phyloP scores from a whole-genome alignment of 2,113 vertebrate genomes.

The Cnemophilus loriae region DNA sequence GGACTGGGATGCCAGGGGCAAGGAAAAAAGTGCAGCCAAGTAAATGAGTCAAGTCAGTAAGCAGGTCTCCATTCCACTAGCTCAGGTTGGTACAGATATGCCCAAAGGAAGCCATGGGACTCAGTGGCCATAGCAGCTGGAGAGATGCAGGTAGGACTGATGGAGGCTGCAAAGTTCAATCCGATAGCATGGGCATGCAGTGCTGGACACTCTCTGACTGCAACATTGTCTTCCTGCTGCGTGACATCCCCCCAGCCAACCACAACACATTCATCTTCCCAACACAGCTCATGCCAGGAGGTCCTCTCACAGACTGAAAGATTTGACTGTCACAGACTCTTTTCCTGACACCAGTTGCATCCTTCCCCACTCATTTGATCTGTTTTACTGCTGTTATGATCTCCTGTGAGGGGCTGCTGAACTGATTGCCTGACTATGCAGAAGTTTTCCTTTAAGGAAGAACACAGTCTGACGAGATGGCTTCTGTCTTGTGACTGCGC shows the following conservation, averaged over 20 bases:
- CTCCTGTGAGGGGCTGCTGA: not conserved
- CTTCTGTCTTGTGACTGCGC: not conserved
- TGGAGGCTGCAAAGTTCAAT: not conserved
- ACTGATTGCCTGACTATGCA: not conserved
- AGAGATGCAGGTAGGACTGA: not conserved
- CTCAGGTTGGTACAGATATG: not conserved
- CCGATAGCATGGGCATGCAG: rapidly evolving
- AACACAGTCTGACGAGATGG: not conserved
- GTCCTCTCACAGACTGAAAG: not conserved
- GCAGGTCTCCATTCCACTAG: not conserved
- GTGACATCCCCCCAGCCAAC: not conserved
- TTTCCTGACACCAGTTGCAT: not conserved
- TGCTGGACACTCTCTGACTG: not conserved
- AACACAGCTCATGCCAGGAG: not conserved
- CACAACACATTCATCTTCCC: not conserved
- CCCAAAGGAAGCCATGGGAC: not conserved
- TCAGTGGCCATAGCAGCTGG: not conserved
- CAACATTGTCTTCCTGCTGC: not conserved
- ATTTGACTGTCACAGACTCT: not conserved
- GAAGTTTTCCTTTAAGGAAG: not conserved
- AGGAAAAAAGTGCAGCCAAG: not conserved
- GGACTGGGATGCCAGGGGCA: not conserved
- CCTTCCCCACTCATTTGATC: not conserved
- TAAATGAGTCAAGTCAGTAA: not conserved
- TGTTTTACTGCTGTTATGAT: not conserved